Evolutionary conservation across 2,113 vertebrate genomes (phyloP).

Genomic region (Cercocebus atys): DNA sequence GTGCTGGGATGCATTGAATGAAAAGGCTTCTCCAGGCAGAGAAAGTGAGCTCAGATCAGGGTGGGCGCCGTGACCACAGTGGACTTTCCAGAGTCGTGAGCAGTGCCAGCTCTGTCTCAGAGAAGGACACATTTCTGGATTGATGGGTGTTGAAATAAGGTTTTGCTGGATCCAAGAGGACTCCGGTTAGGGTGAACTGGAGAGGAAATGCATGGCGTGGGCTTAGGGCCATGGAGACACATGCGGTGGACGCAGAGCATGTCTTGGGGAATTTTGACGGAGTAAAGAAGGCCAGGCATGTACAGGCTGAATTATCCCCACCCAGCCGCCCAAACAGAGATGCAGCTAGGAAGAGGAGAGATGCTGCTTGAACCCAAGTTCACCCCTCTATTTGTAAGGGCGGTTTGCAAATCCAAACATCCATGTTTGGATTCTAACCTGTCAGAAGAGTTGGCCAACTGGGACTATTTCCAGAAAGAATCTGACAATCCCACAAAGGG

Average conservation of each 20-base stretch:
- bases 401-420: neutral
- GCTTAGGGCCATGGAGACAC: neutral
- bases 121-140: neutral
- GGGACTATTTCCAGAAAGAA: neutral
- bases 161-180: neutral
- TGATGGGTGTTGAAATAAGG: neutral
- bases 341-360: rapidly evolving
- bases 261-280: no score
- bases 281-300: rapidly evolving
- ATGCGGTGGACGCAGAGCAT: rapidly evolving
- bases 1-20: neutral
- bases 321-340: neutral
- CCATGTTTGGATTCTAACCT: neutral
- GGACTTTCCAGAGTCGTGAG: neutral
- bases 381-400: neutral
- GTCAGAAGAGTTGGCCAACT: neutral
- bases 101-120: neutral
- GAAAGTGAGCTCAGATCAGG: conserved; percentile 26
- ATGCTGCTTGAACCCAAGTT: neutral
- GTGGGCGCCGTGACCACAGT: neutral
- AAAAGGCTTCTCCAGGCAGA: conserved; percentile 3
- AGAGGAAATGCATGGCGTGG: rapidly evolving
- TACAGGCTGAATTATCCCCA: neutral
- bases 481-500: conserved; percentile 35
- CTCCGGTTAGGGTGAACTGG: neutral